Base-by-base conservation (phyloP, 1,140 invertebrate genomes). In the Orchestia grillus region DNA sequence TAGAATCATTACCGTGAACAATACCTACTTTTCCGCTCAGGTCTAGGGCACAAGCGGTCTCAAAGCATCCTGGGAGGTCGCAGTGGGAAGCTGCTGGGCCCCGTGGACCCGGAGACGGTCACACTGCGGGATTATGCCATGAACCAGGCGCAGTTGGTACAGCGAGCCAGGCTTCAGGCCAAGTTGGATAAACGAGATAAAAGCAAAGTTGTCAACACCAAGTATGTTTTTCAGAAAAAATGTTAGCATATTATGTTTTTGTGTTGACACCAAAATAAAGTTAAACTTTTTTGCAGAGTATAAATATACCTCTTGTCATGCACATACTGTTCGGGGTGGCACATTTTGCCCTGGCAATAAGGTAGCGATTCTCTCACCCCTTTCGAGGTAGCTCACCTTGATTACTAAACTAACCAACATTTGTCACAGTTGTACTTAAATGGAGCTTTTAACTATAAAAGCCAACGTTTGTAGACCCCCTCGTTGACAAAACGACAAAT, bases 181-280 rank as follows among this genome's bases (percentile, higher is more conserved):
- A 91, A 91, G 88, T 44, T 91, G 88, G 88, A 19, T 42, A 91
- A 91, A 28, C 11, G 15, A 91, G 88, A 91, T 28, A 91, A 91
- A 91, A 91, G 88, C 44, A 91, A 91, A 91, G 28, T 91, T 44
- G 88, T 91, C 41, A 42, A 91, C 41, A 91, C 88, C 41, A 91
- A 44, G 44, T 91, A 91, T 91, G 23, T 19, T 42, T 4, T 91
- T 16, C 41, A 42, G 41, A 43, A 91, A 44, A 91, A 44, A 42
- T 41, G 28, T 8, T 77, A 36, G 36, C 62, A 23, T 15, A 28
- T 23, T 15, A 23, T 77, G 3, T 28, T 36, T 3, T 77, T 77
- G 62, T 23, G 36, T 19, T 23, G 11, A 77, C 3, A 77, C 28
- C 3, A 28, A 77, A 77, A 28, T 77, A 36, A 36, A 36, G 1